Evolutionary conservation across 2,113 vertebrate species (phyloP).

Genomic region (Malaclemys terrapin): DNA sequence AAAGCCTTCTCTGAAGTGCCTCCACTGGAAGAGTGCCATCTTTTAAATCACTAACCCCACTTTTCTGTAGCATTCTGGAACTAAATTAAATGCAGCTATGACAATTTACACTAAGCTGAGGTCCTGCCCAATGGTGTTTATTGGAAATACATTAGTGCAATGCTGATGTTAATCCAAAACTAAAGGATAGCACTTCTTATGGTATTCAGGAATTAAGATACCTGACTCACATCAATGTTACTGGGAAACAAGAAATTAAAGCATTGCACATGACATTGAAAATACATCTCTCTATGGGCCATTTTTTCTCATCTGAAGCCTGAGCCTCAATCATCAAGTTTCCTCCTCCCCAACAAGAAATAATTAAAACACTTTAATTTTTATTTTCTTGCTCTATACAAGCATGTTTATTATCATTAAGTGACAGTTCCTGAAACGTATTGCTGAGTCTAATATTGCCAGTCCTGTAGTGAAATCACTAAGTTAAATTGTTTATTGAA

Average conservation of each 20-base stretch:
- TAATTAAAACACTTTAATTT: not conserved
- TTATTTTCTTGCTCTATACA: not conserved
- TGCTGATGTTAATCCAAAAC: not conserved
- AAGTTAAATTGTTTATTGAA: not conserved
- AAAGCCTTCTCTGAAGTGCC: not conserved
- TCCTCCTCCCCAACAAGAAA: not conserved
- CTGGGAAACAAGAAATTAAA: not conserved
- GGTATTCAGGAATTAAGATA: not conserved
- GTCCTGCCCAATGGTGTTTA: not conserved
- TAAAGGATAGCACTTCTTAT: not conserved
- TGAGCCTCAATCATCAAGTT: not conserved
- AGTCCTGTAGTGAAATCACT: not conserved
- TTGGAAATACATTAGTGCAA: not conserved
- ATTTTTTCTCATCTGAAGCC: not conserved
- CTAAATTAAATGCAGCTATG: not conserved
- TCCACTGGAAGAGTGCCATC: not conserved
- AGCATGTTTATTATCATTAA: not conserved
- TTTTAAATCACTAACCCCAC: not conserved
- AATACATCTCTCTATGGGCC: not conserved
- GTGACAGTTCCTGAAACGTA: not conserved
- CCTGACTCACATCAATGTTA: not conserved
- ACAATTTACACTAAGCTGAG: not conserved
- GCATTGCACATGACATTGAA: not conserved
- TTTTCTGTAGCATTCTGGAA: not conserved
- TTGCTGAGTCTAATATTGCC: slow-evolving; percentile 1